phyloP scores from a whole-genome alignment of 2,888 invertebrate species.

The Trissonchulus latispiculum region DNA sequence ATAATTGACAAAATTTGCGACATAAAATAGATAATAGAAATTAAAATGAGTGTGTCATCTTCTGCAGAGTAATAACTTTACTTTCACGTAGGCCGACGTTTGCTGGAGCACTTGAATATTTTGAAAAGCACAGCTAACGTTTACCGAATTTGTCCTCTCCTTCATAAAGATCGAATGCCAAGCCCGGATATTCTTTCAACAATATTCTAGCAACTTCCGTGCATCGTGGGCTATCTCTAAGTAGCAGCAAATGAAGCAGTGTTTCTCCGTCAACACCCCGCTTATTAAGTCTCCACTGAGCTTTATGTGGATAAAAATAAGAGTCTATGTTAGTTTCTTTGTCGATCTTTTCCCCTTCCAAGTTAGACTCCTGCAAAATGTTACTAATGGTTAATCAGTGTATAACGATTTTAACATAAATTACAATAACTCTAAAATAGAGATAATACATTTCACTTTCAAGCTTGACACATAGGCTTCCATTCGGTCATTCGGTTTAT shows the following conservation, averaged over 20 bases:
- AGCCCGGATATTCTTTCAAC: slow-evolving; percentile 76
- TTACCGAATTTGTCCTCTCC: slow-evolving; percentile 65
- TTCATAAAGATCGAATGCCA: slow-evolving; percentile 86
- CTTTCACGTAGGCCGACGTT: no score
- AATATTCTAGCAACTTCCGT: slow-evolving; percentile 75
- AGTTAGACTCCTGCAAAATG: neutral
- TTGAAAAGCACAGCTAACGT: no score
- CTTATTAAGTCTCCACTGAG: slow-evolving; percentile 95
- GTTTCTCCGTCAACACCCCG: slow-evolving; percentile 90
- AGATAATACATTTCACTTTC: no score
- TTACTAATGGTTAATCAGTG: neutral
- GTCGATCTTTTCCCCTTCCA: neutral
- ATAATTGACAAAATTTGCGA: no score
- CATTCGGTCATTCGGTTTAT: no score
- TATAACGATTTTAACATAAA: neutral
- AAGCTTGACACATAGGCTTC: no score
- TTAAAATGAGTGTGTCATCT: no score
- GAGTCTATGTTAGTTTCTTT: neutral
- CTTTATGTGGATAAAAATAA: slow-evolving; percentile 51
- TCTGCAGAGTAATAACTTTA: no score
- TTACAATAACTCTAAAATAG: no score
- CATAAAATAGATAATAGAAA: no score
- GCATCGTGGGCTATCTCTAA: slow-evolving; percentile 75
- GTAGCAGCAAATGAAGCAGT: slow-evolving; percentile 81
- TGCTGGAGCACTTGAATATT: no score